These are phyloP conservation scores for Apus apus DNA, from an alignment of 2,113 vertebrate species.

Conservation along the genomic window DNA sequence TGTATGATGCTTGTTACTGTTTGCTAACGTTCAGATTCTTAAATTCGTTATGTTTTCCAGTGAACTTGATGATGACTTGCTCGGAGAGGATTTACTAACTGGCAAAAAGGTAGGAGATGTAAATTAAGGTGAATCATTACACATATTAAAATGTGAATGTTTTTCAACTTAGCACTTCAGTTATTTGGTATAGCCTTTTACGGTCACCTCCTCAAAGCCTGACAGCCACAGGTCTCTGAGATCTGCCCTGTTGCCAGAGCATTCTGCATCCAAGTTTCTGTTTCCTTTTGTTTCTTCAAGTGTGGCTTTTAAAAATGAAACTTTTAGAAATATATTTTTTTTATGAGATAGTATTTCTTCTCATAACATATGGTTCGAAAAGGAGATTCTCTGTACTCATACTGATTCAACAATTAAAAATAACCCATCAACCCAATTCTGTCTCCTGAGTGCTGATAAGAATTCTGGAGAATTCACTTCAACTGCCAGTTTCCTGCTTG, in stretches of 20 bases:
- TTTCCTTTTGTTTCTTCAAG: background rate
- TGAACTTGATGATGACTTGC: slow-evolving; percentile 94
- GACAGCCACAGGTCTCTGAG: background rate
- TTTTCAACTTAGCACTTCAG: background rate
- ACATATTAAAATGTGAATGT: background rate
- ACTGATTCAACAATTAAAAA: background rate
- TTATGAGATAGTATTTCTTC: background rate
- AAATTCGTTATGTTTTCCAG: slow-evolving; percentile 71
- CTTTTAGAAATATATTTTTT: background rate
- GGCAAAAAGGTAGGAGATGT: slow-evolving; percentile 89
- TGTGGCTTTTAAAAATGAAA: background rate
- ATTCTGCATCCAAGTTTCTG: background rate
- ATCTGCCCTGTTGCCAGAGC: background rate
- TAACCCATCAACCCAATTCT: background rate
- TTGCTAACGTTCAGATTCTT: background rate
- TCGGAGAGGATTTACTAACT: slow-evolving; percentile 90
- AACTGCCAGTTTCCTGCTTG: background rate
- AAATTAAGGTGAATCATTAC: background rate
- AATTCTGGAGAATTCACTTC: background rate
- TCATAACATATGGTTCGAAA: background rate
- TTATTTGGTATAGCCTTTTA: background rate
- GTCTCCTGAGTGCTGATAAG: background rate
- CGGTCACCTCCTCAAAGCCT: background rate
- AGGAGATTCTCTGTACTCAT: background rate
- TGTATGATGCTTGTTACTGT: background rate